phyloP scores from a whole-genome alignment of 1,140 invertebrate genomes.

The Brachionus rotundiformis region DNA sequence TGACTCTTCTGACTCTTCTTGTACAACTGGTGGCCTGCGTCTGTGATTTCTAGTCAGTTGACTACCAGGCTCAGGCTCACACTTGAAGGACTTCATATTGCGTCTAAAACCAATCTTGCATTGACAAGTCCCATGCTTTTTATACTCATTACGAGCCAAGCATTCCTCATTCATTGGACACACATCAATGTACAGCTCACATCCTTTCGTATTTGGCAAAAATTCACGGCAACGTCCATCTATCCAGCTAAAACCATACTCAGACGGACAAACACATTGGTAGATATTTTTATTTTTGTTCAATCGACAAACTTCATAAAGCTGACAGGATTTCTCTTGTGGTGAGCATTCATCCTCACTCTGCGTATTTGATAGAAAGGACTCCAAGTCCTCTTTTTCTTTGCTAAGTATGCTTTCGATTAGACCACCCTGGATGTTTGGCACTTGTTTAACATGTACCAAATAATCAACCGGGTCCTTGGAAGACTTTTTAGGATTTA shows the following conservation, averaged over 20 bases:
- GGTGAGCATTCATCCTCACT: neutral
- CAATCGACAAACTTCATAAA: neutral
- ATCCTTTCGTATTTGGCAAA: constrained; percentile 17
- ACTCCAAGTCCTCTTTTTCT: constrained; percentile 20
- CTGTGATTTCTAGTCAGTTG: neutral
- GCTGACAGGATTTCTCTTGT: neutral
- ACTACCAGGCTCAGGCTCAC: neutral
- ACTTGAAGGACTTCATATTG: neutral
- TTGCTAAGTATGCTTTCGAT: neutral
- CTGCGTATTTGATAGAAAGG: neutral
- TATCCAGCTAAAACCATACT: neutral
- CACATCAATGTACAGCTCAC: constrained; percentile 27
- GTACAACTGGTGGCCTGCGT: neutral
- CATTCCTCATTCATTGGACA: constrained; percentile 42
- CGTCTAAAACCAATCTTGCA: constrained; percentile 35
- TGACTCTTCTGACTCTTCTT: neutral
- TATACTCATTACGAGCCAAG: neutral
- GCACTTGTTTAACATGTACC: neutral
- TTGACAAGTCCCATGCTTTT: constrained; percentile 47
- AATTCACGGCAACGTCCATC: constrained; percentile 14
- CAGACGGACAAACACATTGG: constrained; percentile 31
- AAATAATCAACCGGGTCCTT: constrained; percentile 5
- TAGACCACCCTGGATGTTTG: neutral
- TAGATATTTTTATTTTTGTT: constrained; percentile 13
- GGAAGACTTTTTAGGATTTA: neutral